Conservation (phyloP, 2,888 invertebrate species). For the Drosophila suboccidentalis region DNA sequence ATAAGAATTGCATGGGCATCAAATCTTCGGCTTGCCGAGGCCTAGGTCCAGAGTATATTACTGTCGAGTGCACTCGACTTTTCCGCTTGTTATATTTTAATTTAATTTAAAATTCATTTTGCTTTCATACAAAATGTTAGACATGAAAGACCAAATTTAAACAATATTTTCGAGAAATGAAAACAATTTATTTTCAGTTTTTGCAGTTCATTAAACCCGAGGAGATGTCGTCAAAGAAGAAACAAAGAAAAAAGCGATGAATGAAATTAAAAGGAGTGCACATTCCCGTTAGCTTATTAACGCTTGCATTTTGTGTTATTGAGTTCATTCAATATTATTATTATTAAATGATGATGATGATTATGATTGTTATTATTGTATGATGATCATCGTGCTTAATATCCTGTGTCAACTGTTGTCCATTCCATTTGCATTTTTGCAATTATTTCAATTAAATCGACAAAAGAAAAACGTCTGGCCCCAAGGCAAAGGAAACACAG, state of each 20-base stretch:
- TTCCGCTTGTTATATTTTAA: too few species aligned
- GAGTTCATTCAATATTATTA: constrained; percentile 9
- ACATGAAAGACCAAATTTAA: too few species aligned
- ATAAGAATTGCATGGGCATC: too few species aligned
- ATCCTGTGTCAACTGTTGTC: constrained; percentile 78
- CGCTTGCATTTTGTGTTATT: constrained; percentile 4
- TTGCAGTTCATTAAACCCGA: too few species aligned
- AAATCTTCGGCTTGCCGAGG: too few species aligned
- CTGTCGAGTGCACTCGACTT: neutral
- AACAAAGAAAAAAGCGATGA: neutral
- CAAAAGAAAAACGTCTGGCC: constrained; percentile 59
- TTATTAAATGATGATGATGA: constrained; percentile 4
- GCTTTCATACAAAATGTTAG: too few species aligned
- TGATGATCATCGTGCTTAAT: constrained; percentile 59
- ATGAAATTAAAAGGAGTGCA: neutral
- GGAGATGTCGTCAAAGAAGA: too few species aligned
- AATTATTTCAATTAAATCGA: constrained; percentile 81
- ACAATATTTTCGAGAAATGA: too few species aligned
- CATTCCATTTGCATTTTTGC: constrained; percentile 78
- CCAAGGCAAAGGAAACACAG: constrained; percentile 27
- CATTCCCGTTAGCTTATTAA: constrained; percentile 14
- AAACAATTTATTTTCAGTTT: too few species aligned
- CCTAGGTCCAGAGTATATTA: too few species aligned
- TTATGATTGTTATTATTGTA: constrained; percentile 5
- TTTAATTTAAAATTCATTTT: too few species aligned